Base-by-base conservation (phyloP, 2,113 vertebrate species). In the Notiomystis cincta region DNA sequence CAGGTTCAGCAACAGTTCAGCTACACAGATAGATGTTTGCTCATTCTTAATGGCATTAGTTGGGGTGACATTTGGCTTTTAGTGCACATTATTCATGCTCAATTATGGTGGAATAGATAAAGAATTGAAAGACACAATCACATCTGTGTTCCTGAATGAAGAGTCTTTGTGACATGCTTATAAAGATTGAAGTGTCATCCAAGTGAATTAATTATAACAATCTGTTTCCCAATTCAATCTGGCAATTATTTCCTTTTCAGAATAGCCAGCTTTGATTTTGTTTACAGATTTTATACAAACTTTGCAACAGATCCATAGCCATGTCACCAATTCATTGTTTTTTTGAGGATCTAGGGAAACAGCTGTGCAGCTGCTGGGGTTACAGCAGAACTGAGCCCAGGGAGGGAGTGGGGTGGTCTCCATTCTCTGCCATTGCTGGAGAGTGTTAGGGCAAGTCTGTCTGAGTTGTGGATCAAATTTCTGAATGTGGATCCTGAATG, bases 131-230 rank as follows among this genome's bases (percentile, higher is more conserved):
- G 60, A 81, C 31, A 82, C 10, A 70, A 76, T 56, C 80, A 71
- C 31, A 89, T 58, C 13, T 23, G 1, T 92, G 86, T 62, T 66
- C 22, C 56, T 67, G 48, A 94, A 87, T 84, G 83, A 88, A 73
- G 51, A 89, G 47, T 37, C 80, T 83, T 61, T 92, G 38, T 87
- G 72, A 84, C 69, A 60, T 15, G 24, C 42, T 84, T 54, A 78
- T 7, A 70, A 51, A 92, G 76, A 83, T n/a, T 82, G 51, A 86
- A 94, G 77, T 89, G 69, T 54, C 83, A 89, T 87, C 51, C 87
- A 89, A 89, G n/a, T 44, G 69, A 87, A 75, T 90, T 86, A 90
- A 87, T 95, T 89, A 38, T 21, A 88, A 85, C 62, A 86, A 70
- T 83, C 27, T 70, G 33, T 51, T 90, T 95, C 76, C 54, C 77